These are phyloP conservation scores for Silurus glanis DNA, from an alignment of 2,113 vertebrate species.

Conservation along the genomic window DNA sequence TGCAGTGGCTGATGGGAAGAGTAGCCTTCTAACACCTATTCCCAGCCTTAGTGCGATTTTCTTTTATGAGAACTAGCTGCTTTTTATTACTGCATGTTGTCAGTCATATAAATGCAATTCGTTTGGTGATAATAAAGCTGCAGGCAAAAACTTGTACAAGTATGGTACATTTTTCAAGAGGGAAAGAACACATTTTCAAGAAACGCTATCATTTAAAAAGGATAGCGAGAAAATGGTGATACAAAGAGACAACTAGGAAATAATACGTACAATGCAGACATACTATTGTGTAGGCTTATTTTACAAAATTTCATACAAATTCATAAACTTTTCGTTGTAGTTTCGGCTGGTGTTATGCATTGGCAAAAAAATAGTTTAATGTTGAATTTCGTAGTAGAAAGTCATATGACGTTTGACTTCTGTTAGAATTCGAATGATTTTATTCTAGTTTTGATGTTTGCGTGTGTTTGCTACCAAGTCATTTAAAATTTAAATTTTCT, in stretches of 20 bases:
- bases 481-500: neutral
- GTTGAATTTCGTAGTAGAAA: neutral
- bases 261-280: neutral
- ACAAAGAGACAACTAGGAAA: neutral
- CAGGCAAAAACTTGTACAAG: neutral
- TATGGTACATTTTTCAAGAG: neutral
- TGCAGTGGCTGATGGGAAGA: too few relatives aligned
- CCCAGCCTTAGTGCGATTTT: too few relatives aligned
- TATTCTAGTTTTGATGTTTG: neutral
- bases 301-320: neutral
- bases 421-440: neutral
- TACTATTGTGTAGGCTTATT: neutral
- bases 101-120: neutral
- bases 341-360: neutral
- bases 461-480: neutral
- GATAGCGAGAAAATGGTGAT: neutral
- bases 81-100: neutral
- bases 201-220: neutral
- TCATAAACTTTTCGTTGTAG: neutral
- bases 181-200: neutral
- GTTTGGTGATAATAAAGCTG: neutral
- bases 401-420: neutral
- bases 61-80: neutral
- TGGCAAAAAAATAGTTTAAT: neutral
- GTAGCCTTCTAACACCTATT: too few relatives aligned